These are phyloP conservation scores for Aulostomus chinensis DNA, from an alignment of 2,797 vertebrate species.

Conservation along the genomic window DNA sequence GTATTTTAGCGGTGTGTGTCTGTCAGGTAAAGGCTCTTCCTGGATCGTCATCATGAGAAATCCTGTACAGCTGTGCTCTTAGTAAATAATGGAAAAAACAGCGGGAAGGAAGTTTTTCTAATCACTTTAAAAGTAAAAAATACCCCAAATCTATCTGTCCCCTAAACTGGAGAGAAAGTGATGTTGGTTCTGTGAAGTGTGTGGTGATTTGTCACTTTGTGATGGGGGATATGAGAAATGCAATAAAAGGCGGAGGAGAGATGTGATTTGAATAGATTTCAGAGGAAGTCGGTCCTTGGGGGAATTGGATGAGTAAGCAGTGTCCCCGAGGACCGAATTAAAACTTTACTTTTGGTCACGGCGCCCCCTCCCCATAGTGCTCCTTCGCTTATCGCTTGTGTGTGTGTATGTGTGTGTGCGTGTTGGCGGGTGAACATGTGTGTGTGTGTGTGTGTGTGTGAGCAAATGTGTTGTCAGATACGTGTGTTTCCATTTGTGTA, in stretches of 20 bases:
- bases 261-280: constrained; percentile 88
- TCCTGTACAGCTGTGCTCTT: no score
- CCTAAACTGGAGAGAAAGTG: constrained; percentile 71
- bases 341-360: constrained; percentile 85
- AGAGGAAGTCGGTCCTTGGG: constrained; percentile 77
- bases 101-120: constrained; percentile 64
- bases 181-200: constrained; percentile 74
- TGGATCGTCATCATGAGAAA: no score
- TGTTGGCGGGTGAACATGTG: constrained; percentile 40
- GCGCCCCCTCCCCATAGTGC: constrained; percentile 62
- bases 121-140: constrained; percentile 75
- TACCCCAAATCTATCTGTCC: constrained; percentile 62
- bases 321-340: constrained; percentile 82
- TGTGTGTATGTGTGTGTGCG: constrained; percentile 39
- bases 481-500: constrained; percentile 56
- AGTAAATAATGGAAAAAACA: constrained; percentile 47
- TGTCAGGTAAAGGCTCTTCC: no score
- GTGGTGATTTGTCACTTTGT: constrained; percentile 86
- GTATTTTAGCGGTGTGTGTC: no score
- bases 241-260: constrained; percentile 84
- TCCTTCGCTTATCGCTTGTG: constrained; percentile 72
- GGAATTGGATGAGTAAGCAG: constrained; percentile 79
- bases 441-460: constrained; percentile 42
- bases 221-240: constrained; percentile 83
- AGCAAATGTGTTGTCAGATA: constrained; percentile 55